Base-by-base conservation (phyloP, 2,888 invertebrate species). In the Acrobasis consociella region DNA sequence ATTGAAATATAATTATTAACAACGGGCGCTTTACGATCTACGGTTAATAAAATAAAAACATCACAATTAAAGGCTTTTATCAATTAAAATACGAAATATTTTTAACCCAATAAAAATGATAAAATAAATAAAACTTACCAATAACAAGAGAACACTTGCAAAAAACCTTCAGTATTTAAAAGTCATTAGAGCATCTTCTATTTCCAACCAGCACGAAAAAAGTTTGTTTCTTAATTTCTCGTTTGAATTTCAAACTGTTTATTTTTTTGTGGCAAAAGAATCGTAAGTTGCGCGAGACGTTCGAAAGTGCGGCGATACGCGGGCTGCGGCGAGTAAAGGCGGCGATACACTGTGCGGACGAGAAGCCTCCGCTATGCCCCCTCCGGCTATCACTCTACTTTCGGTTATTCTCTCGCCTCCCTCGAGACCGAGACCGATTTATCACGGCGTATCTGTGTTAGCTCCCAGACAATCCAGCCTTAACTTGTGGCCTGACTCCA, bases 311-410 rank as follows among this genome's bases (percentile, higher is more conserved):
- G 62, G 59, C 46, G 60, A 50, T 77, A 77, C 81, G 78, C 91
- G 85, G 72, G 85, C 82, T 82, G 68, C 83, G 74, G 69, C 79
- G 75, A 67, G 80, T 84, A 85, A 85, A 83, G 85, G 81, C 86
- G 78, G 82, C 80, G 76, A 82, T 76, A 85, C 85, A 91, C 91
- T 91, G 89, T 72, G 80, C 80, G 82, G 74, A 65, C 72, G 74
- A 64, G 65, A 72, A 72, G 73, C 74, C 81, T 80, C 83, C 83
- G 79, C 77, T 74, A 71, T 79, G 80, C 85, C 88, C 86, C 86
- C 86, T 78, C 86, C 85, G 82, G 83, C 83, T 84, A 85, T 86
- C 84, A 86, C 85, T 86, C 86, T 84, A 88, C 90, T 90, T 89
- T 91, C 86, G 85, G 86, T 83, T 81, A 78, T 82, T 80, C 82